Evolutionary conservation across 2,888 invertebrate genomes (phyloP).

Genomic region (Galerucella nymphaeae): DNA sequence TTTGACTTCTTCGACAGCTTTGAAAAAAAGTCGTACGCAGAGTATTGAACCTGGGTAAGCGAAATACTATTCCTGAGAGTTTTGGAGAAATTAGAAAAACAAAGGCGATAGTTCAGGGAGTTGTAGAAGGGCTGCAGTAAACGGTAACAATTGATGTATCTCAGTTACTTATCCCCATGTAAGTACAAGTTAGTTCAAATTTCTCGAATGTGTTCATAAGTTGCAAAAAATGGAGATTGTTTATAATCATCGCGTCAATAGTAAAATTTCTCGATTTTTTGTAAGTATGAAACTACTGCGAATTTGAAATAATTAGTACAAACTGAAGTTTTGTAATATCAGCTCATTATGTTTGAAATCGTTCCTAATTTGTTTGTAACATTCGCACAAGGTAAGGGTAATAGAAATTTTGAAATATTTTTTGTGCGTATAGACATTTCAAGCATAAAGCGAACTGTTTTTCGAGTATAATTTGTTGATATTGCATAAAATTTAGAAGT

Average conservation of each 20-base stretch:
- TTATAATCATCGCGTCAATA: not conserved
- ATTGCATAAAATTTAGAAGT: conserved; percentile 15
- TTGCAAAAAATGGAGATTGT: conserved; percentile 9
- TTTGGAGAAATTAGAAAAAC: conserved; percentile 2
- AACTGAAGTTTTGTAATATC: not conserved
- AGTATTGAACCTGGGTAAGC: conserved; percentile 39
- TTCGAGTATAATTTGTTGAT: conserved; percentile 23
- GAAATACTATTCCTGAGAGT: conserved; percentile 11
- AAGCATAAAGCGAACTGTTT: not conserved
- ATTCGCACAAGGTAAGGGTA: conserved; percentile 27
- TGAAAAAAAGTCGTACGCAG: conserved; percentile 41
- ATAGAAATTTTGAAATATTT: not conserved
- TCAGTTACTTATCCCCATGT: conserved; percentile 23
- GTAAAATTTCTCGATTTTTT: conserved; percentile 11
- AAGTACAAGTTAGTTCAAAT: conserved; percentile 44
- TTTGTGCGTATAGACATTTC: not conserved
- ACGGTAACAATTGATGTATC: conserved; percentile 25
- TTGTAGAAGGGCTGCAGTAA: conserved; percentile 13
- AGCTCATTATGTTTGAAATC: conserved; percentile 7
- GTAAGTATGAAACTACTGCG: conserved; percentile 16
- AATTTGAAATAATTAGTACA: conserved; percentile 42
- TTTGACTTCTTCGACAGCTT: conserved; percentile 36
- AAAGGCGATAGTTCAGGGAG: conserved; percentile 6
- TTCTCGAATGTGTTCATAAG: conserved; percentile 15
- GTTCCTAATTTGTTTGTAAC: conserved; percentile 26